phyloP scores from a whole-genome alignment of 2,797 vertebrate species.

The Megaceryle alcyon region DNA sequence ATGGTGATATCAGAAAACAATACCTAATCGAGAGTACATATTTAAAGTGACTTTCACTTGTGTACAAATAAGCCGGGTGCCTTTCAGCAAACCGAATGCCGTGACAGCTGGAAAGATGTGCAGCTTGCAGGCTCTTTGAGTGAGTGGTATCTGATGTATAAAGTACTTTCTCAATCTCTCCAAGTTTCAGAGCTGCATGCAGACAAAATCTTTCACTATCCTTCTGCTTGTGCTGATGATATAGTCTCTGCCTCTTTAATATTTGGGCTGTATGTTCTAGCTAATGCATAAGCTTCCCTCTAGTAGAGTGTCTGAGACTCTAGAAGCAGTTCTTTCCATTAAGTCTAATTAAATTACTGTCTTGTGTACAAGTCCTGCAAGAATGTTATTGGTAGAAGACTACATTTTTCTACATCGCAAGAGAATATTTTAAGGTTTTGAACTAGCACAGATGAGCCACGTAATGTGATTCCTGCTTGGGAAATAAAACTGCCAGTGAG shows the following conservation, averaged over 20 bases:
- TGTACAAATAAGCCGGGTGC: not conserved
- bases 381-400: not conserved
- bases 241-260: not conserved
- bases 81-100: not conserved
- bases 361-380: not conserved
- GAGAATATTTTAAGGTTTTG: not conserved
- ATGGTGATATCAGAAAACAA: constrained; percentile 25
- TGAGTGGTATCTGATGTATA: not conserved
- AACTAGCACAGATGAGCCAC: not conserved
- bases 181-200: not conserved
- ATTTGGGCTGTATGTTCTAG: not conserved
- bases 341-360: not conserved
- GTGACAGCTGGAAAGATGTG: not conserved
- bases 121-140: not conserved
- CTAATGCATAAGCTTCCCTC: not conserved
- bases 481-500: not conserved
- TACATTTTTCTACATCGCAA: not conserved
- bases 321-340: not conserved
- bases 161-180: not conserved
- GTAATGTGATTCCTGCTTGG: not conserved
- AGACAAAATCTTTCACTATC: not conserved
- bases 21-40: constrained; percentile 16
- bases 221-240: not conserved
- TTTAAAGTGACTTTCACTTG: constrained; percentile 19
- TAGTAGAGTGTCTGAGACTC: not conserved